Evolutionary conservation across 2,113 vertebrate species (phyloP).

Genomic region (Tragulus kanchil): DNA sequence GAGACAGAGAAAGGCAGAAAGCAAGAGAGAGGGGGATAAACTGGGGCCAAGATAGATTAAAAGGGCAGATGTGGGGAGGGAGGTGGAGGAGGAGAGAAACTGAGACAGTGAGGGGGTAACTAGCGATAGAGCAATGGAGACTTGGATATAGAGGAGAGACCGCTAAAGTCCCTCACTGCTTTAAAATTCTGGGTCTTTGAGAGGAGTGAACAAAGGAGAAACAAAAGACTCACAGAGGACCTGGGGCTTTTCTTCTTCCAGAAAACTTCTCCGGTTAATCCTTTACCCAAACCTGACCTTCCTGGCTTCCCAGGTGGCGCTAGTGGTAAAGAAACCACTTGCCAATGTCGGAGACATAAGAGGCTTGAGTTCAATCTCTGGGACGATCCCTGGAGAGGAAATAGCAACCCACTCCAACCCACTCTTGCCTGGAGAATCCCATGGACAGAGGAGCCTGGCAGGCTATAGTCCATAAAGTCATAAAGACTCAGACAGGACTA

Average conservation of each 20-base stretch:
- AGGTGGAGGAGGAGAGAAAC: neutral
- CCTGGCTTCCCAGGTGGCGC: neutral
- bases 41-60: slow-evolving; percentile 6
- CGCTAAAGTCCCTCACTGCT: neutral
- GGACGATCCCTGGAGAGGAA: neutral
- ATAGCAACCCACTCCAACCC: neutral
- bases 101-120: neutral
- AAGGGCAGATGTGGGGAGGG: neutral
- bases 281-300: neutral
- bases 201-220: neutral
- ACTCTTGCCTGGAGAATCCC: neutral
- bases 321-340: neutral
- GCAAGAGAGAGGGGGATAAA: neutral
- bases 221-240: neutral
- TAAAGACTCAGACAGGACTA: neutral
- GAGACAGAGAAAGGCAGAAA: neutral
- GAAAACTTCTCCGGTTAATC: neutral
- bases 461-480: neutral
- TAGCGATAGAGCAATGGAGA: neutral
- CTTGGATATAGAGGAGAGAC: neutral
- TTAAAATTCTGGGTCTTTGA: slow-evolving; percentile 10
- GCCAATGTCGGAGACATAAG: neutral
- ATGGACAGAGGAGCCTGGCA: neutral
- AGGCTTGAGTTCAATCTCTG: neutral
- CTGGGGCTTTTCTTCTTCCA: neutral